Evolutionary conservation across 2,888 invertebrate genomes (phyloP).

Genomic region (Drosophila lutescens): DNA sequence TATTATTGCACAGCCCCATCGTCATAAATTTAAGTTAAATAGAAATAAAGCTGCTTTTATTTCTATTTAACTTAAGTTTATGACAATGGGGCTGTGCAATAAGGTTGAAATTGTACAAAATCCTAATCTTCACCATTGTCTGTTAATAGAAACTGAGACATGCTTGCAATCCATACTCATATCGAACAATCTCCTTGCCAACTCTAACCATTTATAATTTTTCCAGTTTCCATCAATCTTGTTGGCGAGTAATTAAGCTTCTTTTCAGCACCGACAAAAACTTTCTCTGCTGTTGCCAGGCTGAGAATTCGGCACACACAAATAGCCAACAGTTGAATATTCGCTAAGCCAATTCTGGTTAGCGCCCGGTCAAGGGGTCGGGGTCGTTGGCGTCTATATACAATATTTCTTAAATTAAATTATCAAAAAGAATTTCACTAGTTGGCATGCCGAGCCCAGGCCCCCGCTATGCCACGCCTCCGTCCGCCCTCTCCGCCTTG

Average conservation of each 20-base stretch:
- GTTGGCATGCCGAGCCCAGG: constrained; percentile 71
- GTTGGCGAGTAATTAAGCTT: constrained; percentile 42
- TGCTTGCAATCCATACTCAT: too few species aligned
- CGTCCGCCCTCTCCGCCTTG: constrained; percentile 17
- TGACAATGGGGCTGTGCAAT: too few species aligned
- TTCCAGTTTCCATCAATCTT: constrained; percentile 27
- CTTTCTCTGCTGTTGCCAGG: constrained; percentile 63
- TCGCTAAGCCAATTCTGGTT: constrained; percentile 52
- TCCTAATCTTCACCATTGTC: neutral
- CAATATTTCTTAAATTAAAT: constrained; percentile 78
- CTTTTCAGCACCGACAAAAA: constrained; percentile 31
- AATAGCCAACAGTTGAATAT: constrained; percentile 40
- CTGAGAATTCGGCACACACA: constrained; percentile 58
- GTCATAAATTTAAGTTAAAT: too few species aligned
- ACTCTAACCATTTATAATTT: constrained; percentile 8
- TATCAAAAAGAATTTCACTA: constrained; percentile 80
- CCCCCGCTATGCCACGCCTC: constrained; percentile 53
- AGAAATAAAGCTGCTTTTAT: too few species aligned
- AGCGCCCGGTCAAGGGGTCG: constrained; percentile 69
- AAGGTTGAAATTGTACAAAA: too few species aligned
- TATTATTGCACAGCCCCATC: too few species aligned
- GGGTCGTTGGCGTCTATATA: constrained; percentile 57
- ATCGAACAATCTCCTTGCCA: neutral
- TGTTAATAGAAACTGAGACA: neutral
- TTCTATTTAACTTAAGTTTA: too few species aligned